phyloP scores from a whole-genome alignment of 2,113 vertebrate species.

The Cygnus buccinator region DNA sequence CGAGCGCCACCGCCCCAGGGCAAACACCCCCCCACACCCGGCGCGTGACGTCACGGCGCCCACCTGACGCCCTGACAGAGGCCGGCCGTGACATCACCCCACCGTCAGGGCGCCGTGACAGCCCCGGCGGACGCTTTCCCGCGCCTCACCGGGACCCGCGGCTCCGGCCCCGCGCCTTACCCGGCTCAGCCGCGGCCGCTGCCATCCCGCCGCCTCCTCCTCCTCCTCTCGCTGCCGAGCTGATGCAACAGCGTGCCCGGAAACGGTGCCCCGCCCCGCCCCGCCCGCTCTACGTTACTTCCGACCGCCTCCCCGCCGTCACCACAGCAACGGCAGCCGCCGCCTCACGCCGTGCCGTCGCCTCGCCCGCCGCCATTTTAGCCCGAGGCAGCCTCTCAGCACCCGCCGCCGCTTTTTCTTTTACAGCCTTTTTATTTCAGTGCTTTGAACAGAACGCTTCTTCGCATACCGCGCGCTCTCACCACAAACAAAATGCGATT shows the following conservation, averaged over 20 bases:
- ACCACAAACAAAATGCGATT: not conserved
- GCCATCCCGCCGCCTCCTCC: conserved; percentile 48
- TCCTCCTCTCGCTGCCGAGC: conserved; percentile 1
- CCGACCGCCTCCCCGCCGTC: conserved; percentile 4
- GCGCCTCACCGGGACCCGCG: not conserved
- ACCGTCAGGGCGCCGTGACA: not conserved
- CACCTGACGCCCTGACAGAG: not conserved
- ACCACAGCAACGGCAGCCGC: not conserved
- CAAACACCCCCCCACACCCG: no score
- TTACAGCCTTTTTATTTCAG: not conserved
- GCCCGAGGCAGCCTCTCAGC: no score
- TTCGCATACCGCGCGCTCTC: not conserved
- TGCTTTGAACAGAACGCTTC: not conserved
- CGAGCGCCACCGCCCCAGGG: no score
- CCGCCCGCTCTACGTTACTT: conserved; percentile 14
- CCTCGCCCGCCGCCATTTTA: not conserved
- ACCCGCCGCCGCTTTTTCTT: not conserved
- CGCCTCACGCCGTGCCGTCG: not conserved
- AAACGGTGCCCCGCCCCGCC: conserved; percentile 1
- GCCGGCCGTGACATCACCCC: not conserved
- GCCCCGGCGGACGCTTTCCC: not conserved
- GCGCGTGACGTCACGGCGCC: not conserved
- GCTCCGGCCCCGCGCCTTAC: not conserved
- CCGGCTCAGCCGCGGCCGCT: not conserved
- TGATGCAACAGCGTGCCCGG: conserved; percentile 78